phyloP scores from a whole-genome alignment of 2,797 vertebrate genomes.

The Mallotus villosus region DNA sequence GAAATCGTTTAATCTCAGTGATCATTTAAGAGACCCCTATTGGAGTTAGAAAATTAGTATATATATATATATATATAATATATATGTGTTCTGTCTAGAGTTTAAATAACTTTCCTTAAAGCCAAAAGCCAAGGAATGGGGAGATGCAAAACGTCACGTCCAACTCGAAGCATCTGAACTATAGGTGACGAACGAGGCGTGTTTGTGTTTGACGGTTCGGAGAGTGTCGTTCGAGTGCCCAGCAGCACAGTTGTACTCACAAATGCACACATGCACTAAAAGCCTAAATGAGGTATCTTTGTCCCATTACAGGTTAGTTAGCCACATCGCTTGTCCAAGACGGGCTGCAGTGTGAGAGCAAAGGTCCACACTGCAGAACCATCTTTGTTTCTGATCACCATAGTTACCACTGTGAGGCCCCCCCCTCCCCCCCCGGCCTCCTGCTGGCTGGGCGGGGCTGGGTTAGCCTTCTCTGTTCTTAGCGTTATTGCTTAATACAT shows the following conservation, averaged over 20 bases:
- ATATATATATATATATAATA: conserved; percentile 55
- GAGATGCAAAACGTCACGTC: conserved; percentile 8
- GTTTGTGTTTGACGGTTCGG: neutral
- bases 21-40: conserved; percentile 58
- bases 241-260: conserved; percentile 26
- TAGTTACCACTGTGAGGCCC: conserved; percentile 53
- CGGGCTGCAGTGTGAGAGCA: conserved; percentile 27
- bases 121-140: conserved; percentile 65
- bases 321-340: conserved; percentile 29
- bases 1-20: conserved; percentile 58
- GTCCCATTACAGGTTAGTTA: conserved; percentile 31
- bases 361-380: conserved; percentile 29
- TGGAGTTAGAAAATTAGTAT: conserved; percentile 54
- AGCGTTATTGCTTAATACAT: conserved; percentile 68
- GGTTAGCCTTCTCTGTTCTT: conserved; percentile 33
- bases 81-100: conserved; percentile 51
- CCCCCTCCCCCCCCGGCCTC: neutral
- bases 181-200: neutral
- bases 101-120: conserved; percentile 60
- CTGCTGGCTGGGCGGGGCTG: conserved; percentile 10
- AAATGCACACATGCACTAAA: conserved; percentile 54
- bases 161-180: conserved; percentile 38
- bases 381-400: conserved; percentile 23
- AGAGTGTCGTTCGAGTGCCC: conserved; percentile 5
- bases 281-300: conserved; percentile 53